These are phyloP conservation scores for Cervus canadensis DNA, from an alignment of 2,113 vertebrate genomes.

Conservation along the genomic window DNA sequence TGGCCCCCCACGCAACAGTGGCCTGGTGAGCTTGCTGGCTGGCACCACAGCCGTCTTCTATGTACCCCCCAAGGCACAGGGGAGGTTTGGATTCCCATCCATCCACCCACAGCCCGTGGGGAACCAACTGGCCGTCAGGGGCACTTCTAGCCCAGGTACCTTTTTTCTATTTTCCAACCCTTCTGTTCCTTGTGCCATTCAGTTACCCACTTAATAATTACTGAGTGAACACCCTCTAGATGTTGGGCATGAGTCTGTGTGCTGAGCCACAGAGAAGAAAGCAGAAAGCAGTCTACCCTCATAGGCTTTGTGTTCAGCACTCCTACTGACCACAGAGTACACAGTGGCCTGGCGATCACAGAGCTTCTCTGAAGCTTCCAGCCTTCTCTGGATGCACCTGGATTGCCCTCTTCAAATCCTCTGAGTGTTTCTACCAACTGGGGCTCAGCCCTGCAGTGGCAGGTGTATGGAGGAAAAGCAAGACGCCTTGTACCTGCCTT, in stretches of 20 bases:
- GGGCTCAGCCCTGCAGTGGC: background rate
- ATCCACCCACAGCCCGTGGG: too few relatives aligned
- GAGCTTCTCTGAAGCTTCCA: background rate
- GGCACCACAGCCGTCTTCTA: background rate
- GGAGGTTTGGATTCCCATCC: background rate
- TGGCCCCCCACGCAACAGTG: too few relatives aligned
- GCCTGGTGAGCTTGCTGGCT: background rate
- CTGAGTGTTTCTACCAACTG: background rate
- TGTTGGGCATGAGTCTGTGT: background rate
- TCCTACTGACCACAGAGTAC: background rate
- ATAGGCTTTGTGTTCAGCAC: background rate
- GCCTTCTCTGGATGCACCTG: background rate
- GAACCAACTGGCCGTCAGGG: background rate
- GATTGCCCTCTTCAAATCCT: background rate
- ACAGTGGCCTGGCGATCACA: fast-evolving
- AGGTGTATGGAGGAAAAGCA: background rate
- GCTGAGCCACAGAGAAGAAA: background rate
- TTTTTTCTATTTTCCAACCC: background rate
- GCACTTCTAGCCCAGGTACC: background rate
- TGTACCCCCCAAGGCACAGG: fast-evolving
- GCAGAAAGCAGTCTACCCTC: background rate
- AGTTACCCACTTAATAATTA: background rate
- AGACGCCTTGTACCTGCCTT: too few relatives aligned
- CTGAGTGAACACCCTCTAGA: background rate
- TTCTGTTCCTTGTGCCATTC: background rate